These are phyloP conservation scores for Augochlora pura DNA, from an alignment of 1,140 invertebrate species.

Conservation along the genomic window DNA sequence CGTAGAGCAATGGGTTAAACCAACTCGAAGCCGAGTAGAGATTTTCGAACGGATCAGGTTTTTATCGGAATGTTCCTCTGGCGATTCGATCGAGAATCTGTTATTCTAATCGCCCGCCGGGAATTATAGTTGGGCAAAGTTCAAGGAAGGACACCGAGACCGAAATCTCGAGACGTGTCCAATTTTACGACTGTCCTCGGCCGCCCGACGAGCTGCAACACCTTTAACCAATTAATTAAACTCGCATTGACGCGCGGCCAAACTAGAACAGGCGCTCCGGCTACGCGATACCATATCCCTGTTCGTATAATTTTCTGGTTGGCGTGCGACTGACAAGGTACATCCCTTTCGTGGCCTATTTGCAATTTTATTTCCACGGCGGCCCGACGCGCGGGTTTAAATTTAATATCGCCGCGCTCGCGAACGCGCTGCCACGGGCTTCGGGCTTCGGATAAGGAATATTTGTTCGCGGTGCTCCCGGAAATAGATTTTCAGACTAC, in stretches of 20 bases:
- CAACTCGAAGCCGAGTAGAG: too few species aligned
- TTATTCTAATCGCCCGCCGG: neutral
- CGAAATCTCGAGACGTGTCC: neutral
- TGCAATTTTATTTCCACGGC: neutral
- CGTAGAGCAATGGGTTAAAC: too few species aligned
- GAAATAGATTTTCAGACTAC: neutral
- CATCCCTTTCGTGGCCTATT: constrained; percentile 5
- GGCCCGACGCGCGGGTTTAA: neutral
- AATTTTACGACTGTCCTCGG: constrained; percentile 33
- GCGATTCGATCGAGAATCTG: neutral
- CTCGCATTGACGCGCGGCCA: constrained; percentile 40
- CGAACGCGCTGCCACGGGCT: neutral
- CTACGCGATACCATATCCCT: constrained; percentile 8
- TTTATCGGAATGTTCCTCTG: neutral
- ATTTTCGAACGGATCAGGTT: neutral
- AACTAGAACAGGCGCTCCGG: neutral
- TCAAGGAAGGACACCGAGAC: neutral
- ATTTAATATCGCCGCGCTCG: constrained; percentile 13
- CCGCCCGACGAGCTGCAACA: neutral
- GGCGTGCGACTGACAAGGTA: neutral
- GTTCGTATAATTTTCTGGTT: constrained; percentile 39
- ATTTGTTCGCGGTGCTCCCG: too few species aligned
- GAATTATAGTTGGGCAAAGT: neutral
- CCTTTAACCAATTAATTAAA: constrained; percentile 39
- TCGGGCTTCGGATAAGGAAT: too few species aligned